These are phyloP conservation scores for Meriones unguiculatus DNA, from an alignment of 2,113 vertebrate genomes.

Conservation along the genomic window DNA sequence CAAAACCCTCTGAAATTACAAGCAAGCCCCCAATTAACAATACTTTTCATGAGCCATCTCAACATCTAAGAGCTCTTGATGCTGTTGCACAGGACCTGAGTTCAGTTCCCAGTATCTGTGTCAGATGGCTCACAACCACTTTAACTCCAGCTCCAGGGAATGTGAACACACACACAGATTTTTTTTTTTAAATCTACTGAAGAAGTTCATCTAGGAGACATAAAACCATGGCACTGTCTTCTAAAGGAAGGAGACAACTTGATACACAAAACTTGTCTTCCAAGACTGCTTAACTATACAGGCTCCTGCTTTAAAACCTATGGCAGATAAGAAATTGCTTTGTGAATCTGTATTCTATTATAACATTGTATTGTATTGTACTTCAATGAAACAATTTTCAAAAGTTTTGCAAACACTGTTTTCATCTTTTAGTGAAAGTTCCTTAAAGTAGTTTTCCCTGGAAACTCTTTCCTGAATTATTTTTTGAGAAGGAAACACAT, in stretches of 20 bases:
- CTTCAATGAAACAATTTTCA: background rate
- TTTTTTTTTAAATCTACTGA: background rate
- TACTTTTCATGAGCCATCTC: background rate
- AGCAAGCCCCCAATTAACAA: background rate
- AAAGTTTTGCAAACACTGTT: background rate
- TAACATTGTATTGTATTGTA: background rate
- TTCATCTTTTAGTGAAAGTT: conserved; percentile 32
- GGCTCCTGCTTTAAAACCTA: background rate
- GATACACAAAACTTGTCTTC: background rate
- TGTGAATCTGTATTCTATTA: background rate
- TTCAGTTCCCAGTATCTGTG: background rate
- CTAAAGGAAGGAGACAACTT: background rate
- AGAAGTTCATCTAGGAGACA: background rate
- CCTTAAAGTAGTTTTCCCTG: background rate
- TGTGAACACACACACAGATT: background rate
- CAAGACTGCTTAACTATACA: background rate
- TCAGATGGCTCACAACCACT: background rate
- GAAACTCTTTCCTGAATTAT: conserved; percentile 35
- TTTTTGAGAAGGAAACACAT: conserved; percentile 51
- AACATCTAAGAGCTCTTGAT: background rate
- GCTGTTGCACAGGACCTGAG: background rate
- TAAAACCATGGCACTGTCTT: background rate
- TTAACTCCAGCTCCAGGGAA: background rate
- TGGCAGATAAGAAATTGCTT: background rate
- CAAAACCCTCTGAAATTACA: background rate